phyloP scores from a whole-genome alignment of 2,797 vertebrate genomes.

The Brotula barbata region DNA sequence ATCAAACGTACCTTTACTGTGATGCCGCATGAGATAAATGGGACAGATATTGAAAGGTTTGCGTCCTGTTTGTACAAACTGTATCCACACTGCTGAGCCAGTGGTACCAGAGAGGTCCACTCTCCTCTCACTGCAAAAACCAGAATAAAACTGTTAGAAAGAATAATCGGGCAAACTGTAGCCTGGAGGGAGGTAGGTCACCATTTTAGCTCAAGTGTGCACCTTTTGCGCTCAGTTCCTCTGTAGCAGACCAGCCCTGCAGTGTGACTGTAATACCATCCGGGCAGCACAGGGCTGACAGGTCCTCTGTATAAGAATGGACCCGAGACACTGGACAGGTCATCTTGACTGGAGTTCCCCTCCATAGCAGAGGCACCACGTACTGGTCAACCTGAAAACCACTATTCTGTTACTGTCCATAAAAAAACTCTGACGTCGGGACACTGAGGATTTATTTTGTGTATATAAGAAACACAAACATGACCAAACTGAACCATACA shows the following conservation, averaged over 20 bases:
- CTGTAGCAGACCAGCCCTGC: not conserved
- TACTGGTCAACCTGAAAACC: conserved; percentile 51
- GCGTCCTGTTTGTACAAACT: conserved; percentile 33
- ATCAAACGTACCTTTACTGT: conserved; percentile 50
- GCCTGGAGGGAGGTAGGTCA: too few relatives aligned
- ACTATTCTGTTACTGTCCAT: not conserved
- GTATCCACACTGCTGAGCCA: conserved; percentile 66
- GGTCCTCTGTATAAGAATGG: not conserved
- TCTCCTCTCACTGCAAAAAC: conserved; percentile 59
- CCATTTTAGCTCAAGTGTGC: not conserved
- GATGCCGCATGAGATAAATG: conserved; percentile 66
- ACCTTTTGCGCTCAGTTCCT: conserved; percentile 61
- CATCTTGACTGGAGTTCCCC: conserved; percentile 51
- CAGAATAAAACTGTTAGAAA: not conserved
- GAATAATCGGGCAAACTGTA: not conserved
- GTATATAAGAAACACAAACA: not conserved
- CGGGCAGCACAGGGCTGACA: conserved; percentile 60
- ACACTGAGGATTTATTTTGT: too few relatives aligned
- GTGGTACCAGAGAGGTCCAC: conserved; percentile 54
- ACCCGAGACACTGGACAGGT: conserved; percentile 55
- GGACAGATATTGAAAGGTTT: conserved; percentile 36
- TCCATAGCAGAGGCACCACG: conserved; percentile 69
- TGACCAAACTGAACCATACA: not conserved
- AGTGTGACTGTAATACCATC: conserved; percentile 50
- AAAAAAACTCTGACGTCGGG: too few relatives aligned